Evolutionary conservation across 2,797 vertebrate species (phyloP), one percentile per base, ranked within the genome.

Genomic region (Phyllotis vaccarum): DNA sequence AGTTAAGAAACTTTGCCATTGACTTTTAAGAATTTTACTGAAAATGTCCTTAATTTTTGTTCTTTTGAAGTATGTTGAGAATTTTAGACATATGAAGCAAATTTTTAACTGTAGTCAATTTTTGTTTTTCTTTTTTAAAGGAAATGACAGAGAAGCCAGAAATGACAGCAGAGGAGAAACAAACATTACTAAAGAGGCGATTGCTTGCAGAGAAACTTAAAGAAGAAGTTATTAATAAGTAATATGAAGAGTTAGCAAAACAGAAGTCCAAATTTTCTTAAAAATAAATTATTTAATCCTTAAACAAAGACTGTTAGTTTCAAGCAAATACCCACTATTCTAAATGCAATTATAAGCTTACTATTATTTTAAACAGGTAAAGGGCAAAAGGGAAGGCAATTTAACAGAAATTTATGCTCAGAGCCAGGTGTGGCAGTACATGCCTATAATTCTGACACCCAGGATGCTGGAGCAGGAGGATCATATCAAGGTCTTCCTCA

Each of bases 151-250:
- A 98, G 95, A 97, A 98, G 92, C 94, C 93, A 97, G 97, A 98
- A 90, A 98, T 99, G 96, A 99, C 99, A 72, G 99, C 99, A 16
- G 99, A 99, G 96, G 99, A 99, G 98, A 99, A 98, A 96, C 99
- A 99, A 98, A 99, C 98, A 90, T 97, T 99, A 54, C 98, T 98
- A 98, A 99, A 99, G 98, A 99, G 99, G 97, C 99, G 99, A 98
- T 98, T 99, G 96, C 98, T 99, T 89, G 99, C 99, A 43, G 99
- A 99, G 97, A 99, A 99, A 97, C 99, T 99, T 76, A 99, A 99
- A 98, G 99, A 99, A 98, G 99, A 99, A 98, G 99, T 99, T 29
- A 99, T 99, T 97, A 99, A 99, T 96, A 99, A 99, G 97, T 99
- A 98, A 98, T 97, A 97, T 82, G 62, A 76, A 88, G 93, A 96